Conservation (phyloP, 2,888 invertebrate genomes). For the Acleris sparsana region DNA sequence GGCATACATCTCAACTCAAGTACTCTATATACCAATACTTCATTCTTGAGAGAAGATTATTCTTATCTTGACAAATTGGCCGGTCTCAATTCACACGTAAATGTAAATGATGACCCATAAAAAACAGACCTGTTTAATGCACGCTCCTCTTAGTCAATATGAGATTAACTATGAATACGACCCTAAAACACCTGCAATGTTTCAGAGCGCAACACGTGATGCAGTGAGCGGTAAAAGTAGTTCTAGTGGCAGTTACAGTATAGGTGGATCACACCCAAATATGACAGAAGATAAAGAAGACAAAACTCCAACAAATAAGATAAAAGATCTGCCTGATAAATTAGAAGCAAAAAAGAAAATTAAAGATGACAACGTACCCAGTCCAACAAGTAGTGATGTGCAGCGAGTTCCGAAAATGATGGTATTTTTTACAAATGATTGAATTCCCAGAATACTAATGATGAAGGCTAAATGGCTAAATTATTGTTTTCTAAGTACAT, state of each 20-base stretch:
- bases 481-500: no score
- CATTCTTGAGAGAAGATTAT: no score
- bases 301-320: conserved; percentile 61
- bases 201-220: conserved; percentile 59
- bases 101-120: no score
- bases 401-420: conserved; percentile 73
- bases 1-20: no score
- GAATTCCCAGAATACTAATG: background rate
- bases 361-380: conserved; percentile 57
- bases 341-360: conserved; percentile 46
- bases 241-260: conserved; percentile 80
- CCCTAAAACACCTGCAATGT: conserved; percentile 14
- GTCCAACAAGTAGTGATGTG: conserved; percentile 57
- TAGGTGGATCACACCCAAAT: conserved; percentile 77
- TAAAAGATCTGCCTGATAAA: conserved; percentile 57
- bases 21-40: no score
- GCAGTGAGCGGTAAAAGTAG: conserved; percentile 77
- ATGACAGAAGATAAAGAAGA: conserved; percentile 63
- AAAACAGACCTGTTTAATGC: no score
- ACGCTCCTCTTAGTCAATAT: no score
- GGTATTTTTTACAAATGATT: conserved; percentile 47
- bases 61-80: no score
- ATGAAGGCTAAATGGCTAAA: no score
- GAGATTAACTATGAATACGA: no score
- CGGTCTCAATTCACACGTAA: no score